These are phyloP conservation scores for Drosophila recens DNA, from an alignment of 2,888 invertebrate genomes.

Conservation along the genomic window DNA sequence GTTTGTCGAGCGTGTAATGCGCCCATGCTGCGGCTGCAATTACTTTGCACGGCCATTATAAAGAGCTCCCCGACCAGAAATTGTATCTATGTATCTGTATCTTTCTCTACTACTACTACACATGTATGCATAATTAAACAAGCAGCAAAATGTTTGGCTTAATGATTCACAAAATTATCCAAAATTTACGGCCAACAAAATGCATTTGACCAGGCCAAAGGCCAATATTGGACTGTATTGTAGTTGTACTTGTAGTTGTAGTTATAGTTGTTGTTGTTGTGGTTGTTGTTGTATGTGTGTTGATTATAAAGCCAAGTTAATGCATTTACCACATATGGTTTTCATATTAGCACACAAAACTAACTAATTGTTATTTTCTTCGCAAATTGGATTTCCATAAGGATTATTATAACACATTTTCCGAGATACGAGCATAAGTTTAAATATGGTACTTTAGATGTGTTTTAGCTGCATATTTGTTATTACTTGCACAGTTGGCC, in stretches of 20 bases:
- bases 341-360: conserved; percentile 60
- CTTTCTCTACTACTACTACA: conserved; percentile 30
- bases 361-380: conserved; percentile 78
- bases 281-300: not conserved
- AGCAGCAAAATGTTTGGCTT: conserved; percentile 78
- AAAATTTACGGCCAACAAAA: conserved; percentile 64
- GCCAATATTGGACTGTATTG: conserved; percentile 24
- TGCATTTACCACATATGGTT: conserved; percentile 71
- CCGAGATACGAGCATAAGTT: not conserved
- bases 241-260: not conserved
- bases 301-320: conserved; percentile 71
- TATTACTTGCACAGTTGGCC: conserved; percentile 22
- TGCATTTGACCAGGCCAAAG: conserved; percentile 47
- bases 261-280: not conserved
- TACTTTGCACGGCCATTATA: conserved; percentile 65
- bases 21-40: conserved; percentile 80
- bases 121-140: conserved; percentile 78
- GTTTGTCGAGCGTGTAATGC: conserved; percentile 82
- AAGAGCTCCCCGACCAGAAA: conserved; percentile 25
- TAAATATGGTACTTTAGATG: conserved; percentile 20
- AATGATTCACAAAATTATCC: conserved; percentile 77
- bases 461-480: conserved; percentile 25
- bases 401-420: conserved; percentile 57
- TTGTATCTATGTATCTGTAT: conserved; percentile 21
- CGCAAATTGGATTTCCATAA: conserved; percentile 76